A percentile compares a stretch with the other conserved stretches of the same genome.
Conservation (phyloP, 2,113 vertebrate species). For the Lanius collurio region DNA sequence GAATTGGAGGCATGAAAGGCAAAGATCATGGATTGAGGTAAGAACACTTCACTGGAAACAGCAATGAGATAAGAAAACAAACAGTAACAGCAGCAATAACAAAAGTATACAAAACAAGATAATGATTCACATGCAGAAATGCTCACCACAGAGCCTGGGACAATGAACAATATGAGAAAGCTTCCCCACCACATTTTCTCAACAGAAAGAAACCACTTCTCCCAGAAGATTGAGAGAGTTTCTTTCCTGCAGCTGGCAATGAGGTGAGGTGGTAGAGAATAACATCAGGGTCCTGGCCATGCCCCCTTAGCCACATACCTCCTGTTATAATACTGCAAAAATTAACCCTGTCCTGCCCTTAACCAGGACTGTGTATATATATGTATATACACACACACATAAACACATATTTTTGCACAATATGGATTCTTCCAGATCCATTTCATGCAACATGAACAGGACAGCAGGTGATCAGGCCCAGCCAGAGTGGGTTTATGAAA, state of each 20-base stretch:
- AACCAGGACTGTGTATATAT: neutral
- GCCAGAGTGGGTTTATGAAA: neutral
- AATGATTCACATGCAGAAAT: neutral
- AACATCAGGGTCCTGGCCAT: neutral
- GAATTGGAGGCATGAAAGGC: neutral
- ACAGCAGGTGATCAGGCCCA: neutral
- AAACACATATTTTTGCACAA: too few relatives aligned
- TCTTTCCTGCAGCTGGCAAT: neutral
- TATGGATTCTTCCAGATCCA: neutral
- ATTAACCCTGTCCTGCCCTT: neutral
- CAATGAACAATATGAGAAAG: neutral
- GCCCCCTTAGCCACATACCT: neutral
- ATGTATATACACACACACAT: accelerated
- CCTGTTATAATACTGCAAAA: neutral
- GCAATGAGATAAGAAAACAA: neutral
- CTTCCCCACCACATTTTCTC: neutral
- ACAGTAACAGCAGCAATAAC: neutral
- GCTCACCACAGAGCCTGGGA: accelerated
- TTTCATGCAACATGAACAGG: neutral
- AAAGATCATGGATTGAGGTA: neutral
- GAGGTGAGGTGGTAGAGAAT: neutral
- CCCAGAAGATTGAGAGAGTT: neutral
- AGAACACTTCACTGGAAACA: neutral
- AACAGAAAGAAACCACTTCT: neutral
- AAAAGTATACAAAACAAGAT: neutral